Evolutionary conservation across 2,113 vertebrate genomes (phyloP), one percentile per base, ranked within the genome.

Genomic region (Puffinus mauretanicus): DNA sequence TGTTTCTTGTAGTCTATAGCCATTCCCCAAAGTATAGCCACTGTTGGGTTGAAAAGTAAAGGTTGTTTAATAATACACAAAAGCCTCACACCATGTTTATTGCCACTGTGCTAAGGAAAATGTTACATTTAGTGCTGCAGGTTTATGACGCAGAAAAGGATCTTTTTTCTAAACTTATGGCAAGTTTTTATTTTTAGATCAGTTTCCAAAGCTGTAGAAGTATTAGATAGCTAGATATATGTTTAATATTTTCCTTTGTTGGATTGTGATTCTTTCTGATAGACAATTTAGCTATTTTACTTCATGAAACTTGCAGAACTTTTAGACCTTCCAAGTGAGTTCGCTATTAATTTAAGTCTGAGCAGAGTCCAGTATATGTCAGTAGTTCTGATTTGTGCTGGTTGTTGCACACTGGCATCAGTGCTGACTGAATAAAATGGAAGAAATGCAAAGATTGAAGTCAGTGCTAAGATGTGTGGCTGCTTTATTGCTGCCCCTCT

Each of bases 181-280:
- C 30, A 93, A 78, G 9, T 91, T 93, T 93, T 81, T 72, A 61
- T 55, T 94, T 94, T 93, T 83, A 83, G 29, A 46, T 86, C 16
- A 30, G 18, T 90, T 92, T 95, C 44, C 24, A 61, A 86, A 88
- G 14, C 24, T 84, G 60, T 67, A 67, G 66, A 93, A 40, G 36
- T 95, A 64, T 30, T 81, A 81, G 47, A 73, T 62, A 77, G 22
- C 46, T 93, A 73, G 29, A 34, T 73, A 64, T 25, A 36, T 27
- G 13, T 51, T 83, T 57, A 71, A 32, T 88, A 38, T 67, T 93
- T 96, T 78, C 55, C 24, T 15, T 20, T 71, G 14, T 54, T 92
- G 34, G 38, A 54, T 54, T 86, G 5, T 66, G 73, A 83, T 84
- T 75, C 24, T 90, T 88, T 94, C 47, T 95, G 38, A 78, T 90